phyloP scores from a whole-genome alignment of 2,113 vertebrate genomes.

The Elachura formosa region DNA sequence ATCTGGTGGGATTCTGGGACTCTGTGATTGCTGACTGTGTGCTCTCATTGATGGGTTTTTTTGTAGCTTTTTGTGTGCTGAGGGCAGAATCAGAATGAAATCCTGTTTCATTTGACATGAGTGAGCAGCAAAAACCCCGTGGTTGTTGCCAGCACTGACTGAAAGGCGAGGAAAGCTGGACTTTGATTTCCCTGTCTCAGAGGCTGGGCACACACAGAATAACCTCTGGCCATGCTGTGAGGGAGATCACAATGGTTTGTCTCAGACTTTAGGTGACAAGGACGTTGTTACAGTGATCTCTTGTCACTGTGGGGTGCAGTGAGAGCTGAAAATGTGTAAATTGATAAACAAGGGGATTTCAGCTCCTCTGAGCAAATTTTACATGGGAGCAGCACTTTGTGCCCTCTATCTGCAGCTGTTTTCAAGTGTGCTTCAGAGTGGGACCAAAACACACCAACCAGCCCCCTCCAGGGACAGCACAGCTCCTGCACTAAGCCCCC shows the following conservation, averaged over 20 bases:
- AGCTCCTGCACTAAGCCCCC: neutral
- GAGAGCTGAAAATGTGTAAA: neutral
- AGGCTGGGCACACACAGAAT: neutral
- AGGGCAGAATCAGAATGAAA: neutral
- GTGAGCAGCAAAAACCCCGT: neutral
- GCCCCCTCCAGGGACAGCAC: neutral
- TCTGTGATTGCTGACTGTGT: slow-evolving; percentile 54
- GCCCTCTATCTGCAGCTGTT: neutral
- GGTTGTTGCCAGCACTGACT: slow-evolving; percentile 49
- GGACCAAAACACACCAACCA: neutral
- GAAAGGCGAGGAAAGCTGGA: neutral
- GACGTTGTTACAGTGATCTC: neutral
- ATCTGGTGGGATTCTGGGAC: slow-evolving; percentile 52
- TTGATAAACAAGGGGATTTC: neutral
- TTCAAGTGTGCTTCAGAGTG: neutral
- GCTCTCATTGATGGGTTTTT: slow-evolving; percentile 42
- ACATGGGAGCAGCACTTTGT: neutral
- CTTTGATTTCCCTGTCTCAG: neutral
- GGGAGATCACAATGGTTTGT: neutral
- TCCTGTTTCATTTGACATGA: neutral
- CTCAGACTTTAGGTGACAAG: neutral
- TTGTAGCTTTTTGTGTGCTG: slow-evolving; percentile 32
- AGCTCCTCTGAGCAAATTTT: neutral
- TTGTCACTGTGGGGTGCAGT: neutral
- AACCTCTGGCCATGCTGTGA: neutral